Conservation (phyloP, 2,888 invertebrate species). For the Trachelus iudaicus region DNA sequence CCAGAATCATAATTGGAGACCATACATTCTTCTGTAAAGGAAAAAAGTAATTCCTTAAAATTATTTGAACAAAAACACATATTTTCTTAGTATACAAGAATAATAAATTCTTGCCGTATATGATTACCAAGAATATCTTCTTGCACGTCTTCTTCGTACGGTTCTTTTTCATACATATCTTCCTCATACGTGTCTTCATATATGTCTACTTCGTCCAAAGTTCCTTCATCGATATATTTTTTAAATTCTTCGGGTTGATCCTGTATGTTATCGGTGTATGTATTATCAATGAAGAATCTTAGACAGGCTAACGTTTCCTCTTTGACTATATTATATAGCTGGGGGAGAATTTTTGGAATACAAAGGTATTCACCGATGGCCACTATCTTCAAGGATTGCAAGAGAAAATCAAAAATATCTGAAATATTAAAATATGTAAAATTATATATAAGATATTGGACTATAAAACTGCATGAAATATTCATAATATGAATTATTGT, state of each 20-base stretch:
- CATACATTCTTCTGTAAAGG: background rate
- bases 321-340: slow-evolving; percentile 17
- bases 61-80: background rate
- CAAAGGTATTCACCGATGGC: slow-evolving; percentile 32
- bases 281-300: slow-evolving; percentile 11
- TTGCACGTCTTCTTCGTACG: background rate
- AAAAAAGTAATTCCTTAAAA: background rate
- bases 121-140: background rate
- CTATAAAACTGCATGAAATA: background rate
- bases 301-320: slow-evolving; percentile 14
- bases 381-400: slow-evolving; percentile 36
- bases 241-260: background rate
- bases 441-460: background rate
- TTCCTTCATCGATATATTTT: background rate
- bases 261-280: background rate
- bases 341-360: slow-evolving; percentile 27
- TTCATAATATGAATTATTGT: background rate
- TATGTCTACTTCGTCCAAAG: background rate
- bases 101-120: background rate
- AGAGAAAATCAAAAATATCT: slow-evolving; percentile 41
- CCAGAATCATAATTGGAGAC: background rate
- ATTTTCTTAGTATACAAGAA: background rate
- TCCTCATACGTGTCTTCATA: background rate
- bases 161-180: background rate
- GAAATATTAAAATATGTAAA: slow-evolving; percentile 5